Percentiles rank a stretch among this genome's conserved stretches.
phyloP scores from a whole-genome alignment of 2,113 vertebrate species.

The Podarcis muralis region DNA sequence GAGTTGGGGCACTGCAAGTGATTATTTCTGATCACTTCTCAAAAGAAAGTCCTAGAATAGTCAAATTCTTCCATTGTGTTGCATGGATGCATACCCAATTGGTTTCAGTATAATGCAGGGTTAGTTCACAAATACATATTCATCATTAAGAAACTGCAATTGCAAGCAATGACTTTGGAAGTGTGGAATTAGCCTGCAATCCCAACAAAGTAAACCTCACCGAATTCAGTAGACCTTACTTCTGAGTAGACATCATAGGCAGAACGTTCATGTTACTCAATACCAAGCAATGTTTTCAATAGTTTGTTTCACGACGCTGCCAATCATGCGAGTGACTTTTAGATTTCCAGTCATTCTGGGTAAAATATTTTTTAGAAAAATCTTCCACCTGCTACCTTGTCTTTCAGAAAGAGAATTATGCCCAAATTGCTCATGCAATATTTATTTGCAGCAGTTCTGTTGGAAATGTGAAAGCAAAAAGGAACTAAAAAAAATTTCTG shows the following conservation, averaged over 20 bases:
- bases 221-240: too few relatives aligned
- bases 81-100: background rate
- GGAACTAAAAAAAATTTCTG: background rate
- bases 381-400: background rate
- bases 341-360: background rate
- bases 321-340: background rate
- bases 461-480: slow-evolving; percentile 16
- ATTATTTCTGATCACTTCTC: too few relatives aligned
- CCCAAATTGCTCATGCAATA: background rate
- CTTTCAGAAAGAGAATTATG: slow-evolving; percentile 18
- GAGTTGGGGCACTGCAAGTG: too few relatives aligned
- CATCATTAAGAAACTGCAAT: background rate
- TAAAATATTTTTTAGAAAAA: background rate
- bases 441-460: background rate
- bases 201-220: too few relatives aligned
- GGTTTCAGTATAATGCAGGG: background rate
- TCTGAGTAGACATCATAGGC: too few relatives aligned
- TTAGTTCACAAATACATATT: background rate
- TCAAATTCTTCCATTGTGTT: background rate
- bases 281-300: background rate
- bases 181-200: too few relatives aligned
- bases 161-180: background rate
- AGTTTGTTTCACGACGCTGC: background rate
- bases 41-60: background rate
- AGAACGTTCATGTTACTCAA: background rate